A percentile compares a stretch with the other conserved stretches of the same genome.
phyloP scores from a whole-genome alignment of 2,888 invertebrate genomes.

The Dichetophora obliterata region DNA sequence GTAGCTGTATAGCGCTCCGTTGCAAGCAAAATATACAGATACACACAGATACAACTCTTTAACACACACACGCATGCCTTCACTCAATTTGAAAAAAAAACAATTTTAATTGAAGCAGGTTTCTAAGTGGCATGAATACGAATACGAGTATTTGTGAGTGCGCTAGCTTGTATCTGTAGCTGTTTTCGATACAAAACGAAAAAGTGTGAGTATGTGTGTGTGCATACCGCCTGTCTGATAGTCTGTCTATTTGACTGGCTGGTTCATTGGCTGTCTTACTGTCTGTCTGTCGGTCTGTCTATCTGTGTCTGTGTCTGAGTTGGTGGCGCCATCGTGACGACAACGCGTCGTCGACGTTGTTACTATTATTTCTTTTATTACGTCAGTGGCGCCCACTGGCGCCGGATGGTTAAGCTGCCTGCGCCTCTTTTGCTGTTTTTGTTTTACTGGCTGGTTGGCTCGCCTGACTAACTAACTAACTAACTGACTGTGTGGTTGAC shows the following conservation, averaged over 20 bases:
- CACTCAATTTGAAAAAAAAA: not conserved
- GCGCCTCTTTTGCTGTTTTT: slow-evolving; percentile 52
- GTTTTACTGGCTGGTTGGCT: slow-evolving; percentile 44
- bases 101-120: slow-evolving; percentile 9
- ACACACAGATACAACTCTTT: not conserved
- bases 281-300: slow-evolving; percentile 23
- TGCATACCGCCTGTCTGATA: not conserved
- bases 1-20: not conserved
- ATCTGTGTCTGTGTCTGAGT: slow-evolving; percentile 45
- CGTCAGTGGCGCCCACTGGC: slow-evolving; percentile 70
- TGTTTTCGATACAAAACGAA: not conserved
- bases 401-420: slow-evolving; percentile 58
- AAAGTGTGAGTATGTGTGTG: slow-evolving; percentile 16
- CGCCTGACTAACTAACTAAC: slow-evolving; percentile 31
- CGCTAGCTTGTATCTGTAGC: not conserved
- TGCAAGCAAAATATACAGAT: not conserved
- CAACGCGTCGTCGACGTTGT: slow-evolving; percentile 59
- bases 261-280: not conserved
- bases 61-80: not conserved
- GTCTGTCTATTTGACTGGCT: slow-evolving; percentile 22
- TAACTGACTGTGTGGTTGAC: slow-evolving; percentile 29
- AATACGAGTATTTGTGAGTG: slow-evolving; percentile 15
- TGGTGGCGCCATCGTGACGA: slow-evolving; percentile 69
- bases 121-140: not conserved
- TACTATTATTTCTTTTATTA: slow-evolving; percentile 69